Base-by-base conservation (phyloP, 2,888 invertebrate genomes). In the Lacanobia oleracea region DNA sequence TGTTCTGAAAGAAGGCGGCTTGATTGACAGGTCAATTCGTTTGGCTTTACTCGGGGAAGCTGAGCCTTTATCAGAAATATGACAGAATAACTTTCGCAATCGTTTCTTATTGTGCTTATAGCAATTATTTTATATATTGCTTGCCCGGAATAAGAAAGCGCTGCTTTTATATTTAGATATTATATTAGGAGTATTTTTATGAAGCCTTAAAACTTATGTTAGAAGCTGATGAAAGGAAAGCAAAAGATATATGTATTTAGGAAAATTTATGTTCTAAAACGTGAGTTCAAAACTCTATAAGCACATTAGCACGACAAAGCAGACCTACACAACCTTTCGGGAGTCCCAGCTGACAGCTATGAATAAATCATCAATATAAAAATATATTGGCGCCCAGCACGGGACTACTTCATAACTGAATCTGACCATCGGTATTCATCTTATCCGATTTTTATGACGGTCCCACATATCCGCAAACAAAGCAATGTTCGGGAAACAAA, bases 11-110 rank as follows among this genome's bases (percentile, higher is more conserved):
- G 75, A 57, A 79, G 18, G 57, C 67, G 18, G 33, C 50, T 79
- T 83, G 87, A 87, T 87, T 83, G 86, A 79, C 87, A 81, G 73
- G 69, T 77, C 86, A 87, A 83, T 87, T 84, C 76, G 73, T 76
- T 80, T 66, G 70, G 67, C 61, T 73, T 60, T 68, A 45, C 54
- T 60, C 23, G 62, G 59, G 63, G 45, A 72, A 68, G 69, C 66
- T 18, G 72, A 43, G 70, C 75, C 67, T 81, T 72, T 76, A 79
- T 86, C 86, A 74, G 66, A 67, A 72, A 72, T 75, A 81, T 86
- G 73, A 75, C 60, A 72, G 72, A 67, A 65, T 66, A 67, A 51
- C 75, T 64, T 73, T 75, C 48, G 54, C 21, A 45, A 69, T 66
- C 68, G 50, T 59, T 70, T 70, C 68, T 61, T 71, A 57, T 69